Percentiles rank a stretch among this genome's conserved stretches.
phyloP scores from a whole-genome alignment of 2,888 invertebrate genomes.

The Altica lythri region DNA sequence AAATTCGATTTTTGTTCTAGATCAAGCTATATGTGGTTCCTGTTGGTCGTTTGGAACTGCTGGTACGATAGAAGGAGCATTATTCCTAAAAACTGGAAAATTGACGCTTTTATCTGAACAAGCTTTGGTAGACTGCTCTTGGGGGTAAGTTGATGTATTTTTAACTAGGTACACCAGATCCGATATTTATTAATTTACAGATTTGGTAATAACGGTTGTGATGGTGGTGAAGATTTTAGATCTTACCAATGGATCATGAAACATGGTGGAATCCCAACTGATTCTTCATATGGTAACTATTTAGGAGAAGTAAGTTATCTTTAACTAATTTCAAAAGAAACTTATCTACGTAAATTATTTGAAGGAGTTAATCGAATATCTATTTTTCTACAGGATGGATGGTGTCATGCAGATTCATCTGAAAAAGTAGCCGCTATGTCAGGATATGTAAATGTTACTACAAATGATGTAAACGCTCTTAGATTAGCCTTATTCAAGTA shows the following conservation, averaged over 20 bases:
- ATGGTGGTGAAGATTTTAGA: slow-evolving; percentile 96
- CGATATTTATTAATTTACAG: slow-evolving; percentile 52
- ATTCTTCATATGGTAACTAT: slow-evolving; percentile 90
- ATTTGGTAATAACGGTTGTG: slow-evolving; percentile 94
- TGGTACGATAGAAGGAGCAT: slow-evolving; percentile 90
- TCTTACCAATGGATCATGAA: slow-evolving; percentile 92
- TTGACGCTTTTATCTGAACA: slow-evolving; percentile 88
- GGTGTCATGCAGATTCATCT: slow-evolving; percentile 79
- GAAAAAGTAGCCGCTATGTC: slow-evolving; percentile 74
- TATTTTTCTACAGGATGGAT: slow-evolving; percentile 93
- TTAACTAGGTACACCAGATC: no score
- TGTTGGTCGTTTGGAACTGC: slow-evolving; percentile 97
- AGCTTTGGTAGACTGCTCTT: slow-evolving; percentile 93
- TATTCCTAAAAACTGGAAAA: slow-evolving; percentile 81
- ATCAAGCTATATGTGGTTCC: slow-evolving; percentile 96
- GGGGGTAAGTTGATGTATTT: slow-evolving; percentile 76
- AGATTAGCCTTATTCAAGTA: slow-evolving; percentile 82
- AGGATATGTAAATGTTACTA: slow-evolving; percentile 88
- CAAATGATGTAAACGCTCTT: slow-evolving; percentile 72
- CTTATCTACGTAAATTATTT: no score
- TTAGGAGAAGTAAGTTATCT: slow-evolving; percentile 89
- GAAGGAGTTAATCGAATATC: no score
- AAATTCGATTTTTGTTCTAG: slow-evolving; percentile 56
- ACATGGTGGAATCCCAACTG: slow-evolving; percentile 84
- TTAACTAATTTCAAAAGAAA: no score